Conservation (phyloP, 1,140 invertebrate species). For the Trichoplusia ni region DNA sequence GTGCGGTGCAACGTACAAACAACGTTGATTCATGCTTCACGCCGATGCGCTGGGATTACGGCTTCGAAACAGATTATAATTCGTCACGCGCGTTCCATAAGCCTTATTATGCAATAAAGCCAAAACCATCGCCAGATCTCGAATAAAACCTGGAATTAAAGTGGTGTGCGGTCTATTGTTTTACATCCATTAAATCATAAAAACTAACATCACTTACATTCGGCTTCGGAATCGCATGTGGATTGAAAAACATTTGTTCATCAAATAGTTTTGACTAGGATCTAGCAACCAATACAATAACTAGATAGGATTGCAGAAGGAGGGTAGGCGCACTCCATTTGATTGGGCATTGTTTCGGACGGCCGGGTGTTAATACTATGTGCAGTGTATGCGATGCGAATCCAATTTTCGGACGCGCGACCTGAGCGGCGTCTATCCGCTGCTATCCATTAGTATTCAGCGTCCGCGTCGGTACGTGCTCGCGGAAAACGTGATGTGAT, state of each 20-base stretch:
- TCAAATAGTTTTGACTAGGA: constrained; percentile 8
- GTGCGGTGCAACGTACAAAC: constrained; percentile 48
- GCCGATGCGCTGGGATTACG: constrained; percentile 50
- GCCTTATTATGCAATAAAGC: constrained; percentile 40
- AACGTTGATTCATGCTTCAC: constrained; percentile 51
- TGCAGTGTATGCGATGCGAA: constrained; percentile 62
- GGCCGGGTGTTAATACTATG: constrained; percentile 54
- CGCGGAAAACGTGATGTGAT: constrained; percentile 62
- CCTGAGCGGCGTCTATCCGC: constrained; percentile 49
- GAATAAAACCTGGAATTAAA: not conserved
- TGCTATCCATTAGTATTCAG: constrained; percentile 67
- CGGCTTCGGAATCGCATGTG: not conserved
- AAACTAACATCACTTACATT: not conserved
- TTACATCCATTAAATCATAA: not conserved
- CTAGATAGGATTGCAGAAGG: not conserved
- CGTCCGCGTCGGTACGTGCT: constrained; percentile 55
- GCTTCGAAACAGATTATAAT: constrained; percentile 52
- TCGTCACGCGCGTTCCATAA: constrained; percentile 49
- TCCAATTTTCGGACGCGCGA: constrained; percentile 70
- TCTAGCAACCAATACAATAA: constrained; percentile 12
- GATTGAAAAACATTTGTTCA: not conserved
- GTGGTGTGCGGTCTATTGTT: not conserved
- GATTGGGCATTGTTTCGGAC: constrained; percentile 73
- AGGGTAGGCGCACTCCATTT: constrained; percentile 52
- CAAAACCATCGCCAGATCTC: constrained; percentile 11